These are phyloP conservation scores for Polydesmus complanatus DNA, from an alignment of 2,888 invertebrate genomes.

Conservation along the genomic window DNA sequence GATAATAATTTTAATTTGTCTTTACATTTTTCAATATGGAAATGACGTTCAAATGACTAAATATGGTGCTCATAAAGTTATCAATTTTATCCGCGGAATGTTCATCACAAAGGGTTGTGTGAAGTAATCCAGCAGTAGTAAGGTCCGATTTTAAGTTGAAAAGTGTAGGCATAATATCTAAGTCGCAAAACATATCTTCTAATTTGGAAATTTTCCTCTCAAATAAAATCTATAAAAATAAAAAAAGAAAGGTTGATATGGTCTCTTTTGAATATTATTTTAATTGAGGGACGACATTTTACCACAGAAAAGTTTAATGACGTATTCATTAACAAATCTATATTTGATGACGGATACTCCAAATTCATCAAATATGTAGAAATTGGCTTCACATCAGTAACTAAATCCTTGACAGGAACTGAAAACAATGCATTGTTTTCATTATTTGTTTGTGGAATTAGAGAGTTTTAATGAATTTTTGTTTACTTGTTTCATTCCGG, in stretches of 20 bases:
- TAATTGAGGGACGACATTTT: not conserved
- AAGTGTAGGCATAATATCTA: not conserved
- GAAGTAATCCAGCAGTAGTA: not conserved
- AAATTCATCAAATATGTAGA: not conserved
- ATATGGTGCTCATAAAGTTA: not conserved
- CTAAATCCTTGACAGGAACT: not conserved
- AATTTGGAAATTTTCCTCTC: not conserved
- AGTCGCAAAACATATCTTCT: constrained; percentile 4
- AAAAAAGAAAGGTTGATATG: not conserved
- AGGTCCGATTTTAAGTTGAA: not conserved
- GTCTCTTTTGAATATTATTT: not conserved
- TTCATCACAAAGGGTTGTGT: not conserved
- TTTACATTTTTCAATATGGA: not conserved
- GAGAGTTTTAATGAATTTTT: not conserved
- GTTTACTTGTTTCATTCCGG: constrained; percentile 1
- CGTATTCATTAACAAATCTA: not conserved
- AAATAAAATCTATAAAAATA: not conserved
- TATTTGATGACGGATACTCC: not conserved
- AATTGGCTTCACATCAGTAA: not conserved
- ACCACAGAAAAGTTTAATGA: constrained; percentile 5
- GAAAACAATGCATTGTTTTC: too few relatives aligned
- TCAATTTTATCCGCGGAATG: not conserved
- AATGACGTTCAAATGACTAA: not conserved
- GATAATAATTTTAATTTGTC: not conserved
- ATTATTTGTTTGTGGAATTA: too few relatives aligned